Conservation (phyloP, 2,113 vertebrate species). For the Phocoena phocoena region DNA sequence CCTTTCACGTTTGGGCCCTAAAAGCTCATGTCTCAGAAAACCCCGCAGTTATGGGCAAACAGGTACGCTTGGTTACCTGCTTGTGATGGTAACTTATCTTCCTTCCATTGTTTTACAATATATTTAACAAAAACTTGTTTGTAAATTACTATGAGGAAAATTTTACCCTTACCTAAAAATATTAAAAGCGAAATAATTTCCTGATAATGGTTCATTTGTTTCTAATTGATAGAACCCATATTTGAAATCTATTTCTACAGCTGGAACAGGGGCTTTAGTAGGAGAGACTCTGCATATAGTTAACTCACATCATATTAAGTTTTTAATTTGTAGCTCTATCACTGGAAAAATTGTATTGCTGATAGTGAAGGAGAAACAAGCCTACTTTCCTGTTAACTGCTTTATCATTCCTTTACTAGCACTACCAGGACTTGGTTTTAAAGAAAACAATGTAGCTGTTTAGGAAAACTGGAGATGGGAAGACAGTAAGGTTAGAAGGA, state of each 20-base stretch:
- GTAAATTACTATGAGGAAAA: background rate
- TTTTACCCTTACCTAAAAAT: background rate
- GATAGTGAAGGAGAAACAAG: background rate
- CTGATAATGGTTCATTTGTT: background rate
- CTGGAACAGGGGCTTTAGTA: background rate
- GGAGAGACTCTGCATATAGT: background rate
- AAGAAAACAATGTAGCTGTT: background rate
- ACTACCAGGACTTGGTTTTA: background rate
- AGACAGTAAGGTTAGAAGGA: background rate
- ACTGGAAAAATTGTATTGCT: background rate
- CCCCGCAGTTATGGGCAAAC: accelerated
- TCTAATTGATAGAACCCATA: background rate
- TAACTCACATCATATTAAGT: background rate
- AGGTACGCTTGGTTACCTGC: background rate
- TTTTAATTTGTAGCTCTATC: background rate
- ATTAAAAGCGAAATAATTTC: background rate
- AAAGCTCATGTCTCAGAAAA: background rate
- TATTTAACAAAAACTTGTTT: background rate
- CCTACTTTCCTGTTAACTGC: background rate
- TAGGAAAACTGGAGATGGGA: background rate
- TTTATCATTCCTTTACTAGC: background rate
- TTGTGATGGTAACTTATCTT: background rate
- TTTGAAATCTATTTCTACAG: background rate
- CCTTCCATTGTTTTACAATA: background rate
- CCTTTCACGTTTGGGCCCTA: background rate